These are phyloP conservation scores for Drosophila mojavensis DNA, from an alignment of 1,140 invertebrate species.

Conservation along the genomic window DNA sequence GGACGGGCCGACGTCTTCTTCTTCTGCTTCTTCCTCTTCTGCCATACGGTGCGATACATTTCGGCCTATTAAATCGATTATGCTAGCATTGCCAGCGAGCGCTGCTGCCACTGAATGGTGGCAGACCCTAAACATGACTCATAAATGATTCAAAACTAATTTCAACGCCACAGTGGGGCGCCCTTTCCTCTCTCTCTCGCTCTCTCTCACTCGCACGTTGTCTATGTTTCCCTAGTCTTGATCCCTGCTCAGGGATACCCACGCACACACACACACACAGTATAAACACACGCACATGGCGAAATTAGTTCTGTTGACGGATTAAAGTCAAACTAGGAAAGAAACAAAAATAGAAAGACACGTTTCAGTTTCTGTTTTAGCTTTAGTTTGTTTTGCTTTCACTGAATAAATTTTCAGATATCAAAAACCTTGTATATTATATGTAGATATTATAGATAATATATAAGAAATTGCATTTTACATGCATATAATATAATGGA, in stretches of 20 bases:
- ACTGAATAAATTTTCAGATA: background rate
- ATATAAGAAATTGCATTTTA: too few species aligned
- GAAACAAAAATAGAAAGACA: constrained; percentile 31
- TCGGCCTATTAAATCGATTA: constrained; percentile 78
- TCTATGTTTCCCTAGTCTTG: constrained; percentile 20
- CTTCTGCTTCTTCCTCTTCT: constrained; percentile 39
- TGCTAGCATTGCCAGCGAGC: constrained; percentile 38
- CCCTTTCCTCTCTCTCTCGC: constrained; percentile 37
- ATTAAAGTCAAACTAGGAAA: constrained; percentile 53
- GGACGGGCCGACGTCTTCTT: constrained; percentile 9
- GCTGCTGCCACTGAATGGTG: constrained; percentile 26
- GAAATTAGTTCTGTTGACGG: constrained; percentile 63
- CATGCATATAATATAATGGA: too few species aligned
- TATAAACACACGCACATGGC: constrained; percentile 55
- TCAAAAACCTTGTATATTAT: too few species aligned
- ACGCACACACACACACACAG: constrained; percentile 25
- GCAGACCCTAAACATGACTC: constrained; percentile 77
- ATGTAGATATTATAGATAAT: too few species aligned
- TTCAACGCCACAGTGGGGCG: constrained; percentile 70
- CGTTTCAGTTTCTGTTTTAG: constrained; percentile 9
- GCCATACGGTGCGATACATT: constrained; percentile 70
- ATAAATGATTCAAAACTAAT: constrained; percentile 83
- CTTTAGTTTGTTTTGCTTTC: background rate
- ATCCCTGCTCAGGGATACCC: constrained; percentile 21
- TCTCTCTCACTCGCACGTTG: too few species aligned